These are phyloP conservation scores for Pagrus major DNA, from an alignment of 2,113 vertebrate genomes.

Conservation along the genomic window DNA sequence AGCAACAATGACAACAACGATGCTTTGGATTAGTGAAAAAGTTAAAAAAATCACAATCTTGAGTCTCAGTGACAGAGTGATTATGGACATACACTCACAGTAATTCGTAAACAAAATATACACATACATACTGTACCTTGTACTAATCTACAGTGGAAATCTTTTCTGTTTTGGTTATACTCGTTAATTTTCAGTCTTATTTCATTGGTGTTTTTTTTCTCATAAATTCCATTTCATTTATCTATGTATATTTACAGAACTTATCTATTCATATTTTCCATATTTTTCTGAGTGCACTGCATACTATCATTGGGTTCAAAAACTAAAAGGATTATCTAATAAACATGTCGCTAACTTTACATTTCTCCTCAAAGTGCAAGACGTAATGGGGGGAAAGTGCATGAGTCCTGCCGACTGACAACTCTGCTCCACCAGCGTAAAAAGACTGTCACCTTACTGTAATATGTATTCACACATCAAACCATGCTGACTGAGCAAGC, in stretches of 20 bases:
- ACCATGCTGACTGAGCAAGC: constrained; percentile 51
- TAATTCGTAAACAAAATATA: constrained; percentile 68
- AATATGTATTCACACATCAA: constrained; percentile 45
- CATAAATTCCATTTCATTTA: constrained; percentile 50
- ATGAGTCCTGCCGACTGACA: constrained; percentile 29
- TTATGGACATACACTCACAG: constrained; percentile 52
- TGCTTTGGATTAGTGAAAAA: constrained; percentile 70
- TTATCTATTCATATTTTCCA: constrained; percentile 27
- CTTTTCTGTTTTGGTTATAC: constrained; percentile 63
- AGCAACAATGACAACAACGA: constrained; percentile 41
- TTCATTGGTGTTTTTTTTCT: constrained; percentile 42
- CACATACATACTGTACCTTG: constrained; percentile 46
- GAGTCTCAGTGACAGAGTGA: constrained; percentile 62
- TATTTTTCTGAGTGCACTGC: constrained; percentile 27
- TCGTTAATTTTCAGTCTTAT: constrained; percentile 39
- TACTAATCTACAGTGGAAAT: constrained; percentile 56
- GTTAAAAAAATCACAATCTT: constrained; percentile 68
- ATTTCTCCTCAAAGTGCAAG: constrained; percentile 71
- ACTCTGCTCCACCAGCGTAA: constrained; percentile 1
- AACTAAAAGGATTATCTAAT: constrained; percentile 42
- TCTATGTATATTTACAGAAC: constrained; percentile 56
- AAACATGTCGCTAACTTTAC: constrained; percentile 40
- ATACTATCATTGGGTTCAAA: constrained; percentile 13
- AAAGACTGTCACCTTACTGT: constrained; percentile 3
- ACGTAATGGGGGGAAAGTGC: constrained; percentile 64